Evolutionary conservation across 2,888 invertebrate genomes (phyloP).

Genomic region (Dermolepida albohirtum): DNA sequence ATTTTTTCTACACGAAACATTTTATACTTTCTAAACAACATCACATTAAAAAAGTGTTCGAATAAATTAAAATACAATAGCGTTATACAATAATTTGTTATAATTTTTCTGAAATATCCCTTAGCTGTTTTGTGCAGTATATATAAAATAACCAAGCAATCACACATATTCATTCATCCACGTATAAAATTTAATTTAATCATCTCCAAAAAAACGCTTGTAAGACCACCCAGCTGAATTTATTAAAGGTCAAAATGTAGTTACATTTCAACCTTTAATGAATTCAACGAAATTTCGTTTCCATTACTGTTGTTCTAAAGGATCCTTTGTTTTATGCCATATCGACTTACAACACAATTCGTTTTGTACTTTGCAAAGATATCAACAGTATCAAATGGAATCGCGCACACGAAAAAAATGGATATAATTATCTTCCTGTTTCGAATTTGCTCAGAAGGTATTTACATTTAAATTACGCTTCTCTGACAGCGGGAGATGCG

Average conservation of each 20-base stretch:
- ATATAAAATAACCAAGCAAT: no score
- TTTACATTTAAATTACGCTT: slow-evolving; percentile 36
- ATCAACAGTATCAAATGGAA: slow-evolving; percentile 26
- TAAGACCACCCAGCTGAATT: slow-evolving; percentile 1
- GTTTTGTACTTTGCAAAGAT: slow-evolving; percentile 4
- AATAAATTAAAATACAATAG: no score
- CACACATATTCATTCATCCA: not conserved
- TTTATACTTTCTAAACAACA: no score
- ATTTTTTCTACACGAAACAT: no score
- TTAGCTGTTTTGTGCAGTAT: no score
- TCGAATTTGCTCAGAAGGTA: slow-evolving; percentile 26
- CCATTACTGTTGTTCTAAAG: slow-evolving; percentile 1
- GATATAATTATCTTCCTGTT: slow-evolving; percentile 13
- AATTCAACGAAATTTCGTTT: slow-evolving; percentile 20
- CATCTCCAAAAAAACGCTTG: not conserved
- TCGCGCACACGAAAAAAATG: not conserved
- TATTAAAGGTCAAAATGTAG: slow-evolving; percentile 21
- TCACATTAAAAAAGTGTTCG: no score
- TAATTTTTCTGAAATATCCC: no score
- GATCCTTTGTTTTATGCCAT: slow-evolving; percentile 11
- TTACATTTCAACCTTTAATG: no score
- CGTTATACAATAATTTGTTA: no score
- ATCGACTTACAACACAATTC: slow-evolving; percentile 19
- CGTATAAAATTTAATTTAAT: slow-evolving; percentile 26
- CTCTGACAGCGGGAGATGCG: slow-evolving; percentile 28